Base-by-base conservation (phyloP, 2,888 invertebrate species). In the Macrosiphum euphorbiae region DNA sequence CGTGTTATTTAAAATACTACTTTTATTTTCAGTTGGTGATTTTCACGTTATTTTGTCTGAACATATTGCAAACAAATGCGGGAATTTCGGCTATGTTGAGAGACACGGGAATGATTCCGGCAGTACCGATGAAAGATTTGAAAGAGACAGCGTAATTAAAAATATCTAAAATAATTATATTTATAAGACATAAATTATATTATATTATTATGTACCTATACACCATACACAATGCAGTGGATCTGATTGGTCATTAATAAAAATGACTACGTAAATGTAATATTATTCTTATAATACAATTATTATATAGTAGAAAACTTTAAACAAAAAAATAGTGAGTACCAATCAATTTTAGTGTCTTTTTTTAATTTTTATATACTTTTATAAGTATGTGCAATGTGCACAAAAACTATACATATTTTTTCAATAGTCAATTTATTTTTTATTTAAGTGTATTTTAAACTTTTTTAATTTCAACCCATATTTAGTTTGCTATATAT, bases 21-120 rank as follows among this genome's bases (percentile, higher is more conserved):
- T 78, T 86, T 90, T 61, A 35, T 92, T 92, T 92, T 55, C 88
- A 92, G 92, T 88, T 92, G 20, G 7, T 24, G 52, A 55, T 92
- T 41, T 88, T 44, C 13, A 55, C 20, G 41, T 5, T 92, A 1
- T 41, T 92, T 50, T 78, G 50, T n/a, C 88, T 44, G 8, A 78
- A 44, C 24, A 55, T 55, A 44, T 24, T 88, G 20, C 52, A 78
- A n/a, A 44, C 92, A 5, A 52, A 92, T n/a, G 92, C 92, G 3
- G 88, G 92, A 26, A 58, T 87, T 61, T 58, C 58, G 5, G 10
- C n/a, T 44, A 24, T 78, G 10, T 41, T 88, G 16, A 92, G n/a
- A 88, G 41, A 92, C 5, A 28, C 67, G 1, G 92, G 92, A 67
- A 1, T 88, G 20, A n/a, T 78, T 3, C 92, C 92, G 13, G 20